Base-by-base conservation (phyloP, 2,888 invertebrate genomes). In the Scaptomyza flava region DNA sequence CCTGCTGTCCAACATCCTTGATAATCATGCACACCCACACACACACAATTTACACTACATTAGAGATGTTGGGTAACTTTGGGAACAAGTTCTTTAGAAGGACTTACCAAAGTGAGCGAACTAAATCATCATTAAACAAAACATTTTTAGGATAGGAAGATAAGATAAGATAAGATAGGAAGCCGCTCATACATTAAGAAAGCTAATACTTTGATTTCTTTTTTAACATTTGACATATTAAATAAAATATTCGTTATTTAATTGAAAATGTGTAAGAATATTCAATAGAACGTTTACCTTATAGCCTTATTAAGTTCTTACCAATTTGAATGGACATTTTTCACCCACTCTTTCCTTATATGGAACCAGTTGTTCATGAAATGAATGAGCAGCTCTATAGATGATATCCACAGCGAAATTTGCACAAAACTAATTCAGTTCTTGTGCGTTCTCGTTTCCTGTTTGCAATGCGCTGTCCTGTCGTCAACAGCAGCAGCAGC, bases 371-470 rank as follows among this genome's bases (percentile, higher is more conserved):
- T 9, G 48, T 33, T 48, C n/a, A 9, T 3, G n/a, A n/a, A n/a
- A n/a, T 6, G 11, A 27, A 17, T 5, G 11, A 3, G 2, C 51
- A 51, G 4, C 38, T 8, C 51, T 51, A 7, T 9, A 2, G 17
- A 9, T n/a, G 51, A 51, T 14, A 8, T 27, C 23, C 51, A 27
- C 38, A 14, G 51, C 27, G 23, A 34, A 77, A 77, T 69, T 69
- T 73, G 68, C 75, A 72, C 62, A 78, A 79, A 87, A 83, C 87
- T 85, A 84, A 85, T 84, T 87, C 80, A 72, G 77, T 80, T 87
- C 78, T 79, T 67, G 70, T 76, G 72, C 60, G 58, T 17, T 41
- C 77, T 76, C 75, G 73, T 69, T 87, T 83, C 71, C 80, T 78
- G 77, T 54, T 48, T 68, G 69, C 27, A 43, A 41, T 41, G 17